Conservation (phyloP, 2,113 vertebrate genomes). For the Tetrao urogallus region DNA sequence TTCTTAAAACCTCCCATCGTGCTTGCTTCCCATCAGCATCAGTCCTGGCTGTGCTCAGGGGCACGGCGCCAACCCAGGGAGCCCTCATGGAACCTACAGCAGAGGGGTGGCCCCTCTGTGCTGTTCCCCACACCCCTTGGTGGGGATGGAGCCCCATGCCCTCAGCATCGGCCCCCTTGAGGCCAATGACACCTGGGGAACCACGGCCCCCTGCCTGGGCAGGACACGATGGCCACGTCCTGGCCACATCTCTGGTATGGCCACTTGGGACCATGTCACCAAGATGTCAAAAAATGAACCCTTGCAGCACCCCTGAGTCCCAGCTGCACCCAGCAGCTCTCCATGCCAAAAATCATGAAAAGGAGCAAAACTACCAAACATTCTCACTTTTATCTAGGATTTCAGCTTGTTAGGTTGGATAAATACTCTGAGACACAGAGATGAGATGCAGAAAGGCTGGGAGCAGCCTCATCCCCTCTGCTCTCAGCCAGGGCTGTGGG, state of each 20-base stretch:
- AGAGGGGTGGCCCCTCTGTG: fast-evolving
- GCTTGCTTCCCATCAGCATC: neutral
- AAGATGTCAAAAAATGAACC: fast-evolving
- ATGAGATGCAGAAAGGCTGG: neutral
- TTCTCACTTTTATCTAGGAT: neutral
- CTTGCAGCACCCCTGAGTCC: fast-evolving
- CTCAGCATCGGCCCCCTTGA: fast-evolving
- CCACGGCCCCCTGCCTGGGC: fast-evolving
- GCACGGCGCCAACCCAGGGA: fast-evolving
- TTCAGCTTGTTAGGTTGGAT: neutral
- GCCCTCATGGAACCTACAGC: fast-evolving
- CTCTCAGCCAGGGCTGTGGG: fast-evolving
- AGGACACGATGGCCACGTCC: fast-evolving
- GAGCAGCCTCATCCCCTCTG: neutral
- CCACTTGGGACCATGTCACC: fast-evolving
- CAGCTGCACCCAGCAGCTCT: neutral
- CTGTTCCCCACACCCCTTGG: fast-evolving
- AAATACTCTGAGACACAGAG: fast-evolving
- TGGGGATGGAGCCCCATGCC: fast-evolving
- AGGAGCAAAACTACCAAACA: neutral
- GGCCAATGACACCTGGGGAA: fast-evolving
- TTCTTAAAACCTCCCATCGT: neutral
- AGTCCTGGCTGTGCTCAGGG: fast-evolving
- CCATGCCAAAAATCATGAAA: neutral
- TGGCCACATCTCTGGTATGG: fast-evolving